phyloP scores from a whole-genome alignment of 2,797 vertebrate species.

The Argentina silus region DNA sequence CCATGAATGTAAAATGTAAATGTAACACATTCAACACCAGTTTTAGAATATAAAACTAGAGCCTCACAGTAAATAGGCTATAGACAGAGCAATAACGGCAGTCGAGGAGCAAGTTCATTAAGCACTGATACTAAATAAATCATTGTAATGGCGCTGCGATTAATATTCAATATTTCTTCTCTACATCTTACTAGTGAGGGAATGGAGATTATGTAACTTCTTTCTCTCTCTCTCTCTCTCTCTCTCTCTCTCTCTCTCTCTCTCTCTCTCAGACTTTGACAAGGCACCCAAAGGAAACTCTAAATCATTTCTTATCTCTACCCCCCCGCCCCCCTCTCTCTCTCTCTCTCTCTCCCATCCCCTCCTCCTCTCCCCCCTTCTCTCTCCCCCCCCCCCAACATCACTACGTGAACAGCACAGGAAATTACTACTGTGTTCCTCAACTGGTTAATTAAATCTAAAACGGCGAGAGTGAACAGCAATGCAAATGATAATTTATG shows the following conservation, averaged over 20 bases:
- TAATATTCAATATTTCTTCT: constrained; percentile 11
- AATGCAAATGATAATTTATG: constrained; percentile 17
- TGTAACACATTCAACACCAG: too few relatives aligned
- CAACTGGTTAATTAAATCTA: constrained; percentile 19
- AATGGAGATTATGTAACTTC: background rate
- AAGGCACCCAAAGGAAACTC: background rate
- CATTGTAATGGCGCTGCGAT: constrained; percentile 19
- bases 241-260: background rate
- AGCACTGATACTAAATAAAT: constrained; percentile 27
- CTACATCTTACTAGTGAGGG: constrained; percentile 9
- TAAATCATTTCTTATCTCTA: constrained; percentile 7
- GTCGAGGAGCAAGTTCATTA: constrained; percentile 1
- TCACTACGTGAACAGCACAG: constrained; percentile 9
- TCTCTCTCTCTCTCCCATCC: background rate
- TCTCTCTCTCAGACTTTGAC: constrained; percentile 1
- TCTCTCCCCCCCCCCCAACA: background rate
- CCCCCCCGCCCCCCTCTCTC: background rate
- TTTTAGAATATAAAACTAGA: too few relatives aligned
- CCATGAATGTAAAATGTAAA: too few relatives aligned
- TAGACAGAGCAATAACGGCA: background rate
- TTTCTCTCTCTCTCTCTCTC: background rate
- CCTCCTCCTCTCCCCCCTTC: too few relatives aligned
- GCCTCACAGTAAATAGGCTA: background rate
- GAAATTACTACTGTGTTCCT: constrained; percentile 14
- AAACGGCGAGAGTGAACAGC: constrained; percentile 9